Evolutionary conservation across 2,113 vertebrate species (phyloP).

Genomic region (Mionectes macconnelli): DNA sequence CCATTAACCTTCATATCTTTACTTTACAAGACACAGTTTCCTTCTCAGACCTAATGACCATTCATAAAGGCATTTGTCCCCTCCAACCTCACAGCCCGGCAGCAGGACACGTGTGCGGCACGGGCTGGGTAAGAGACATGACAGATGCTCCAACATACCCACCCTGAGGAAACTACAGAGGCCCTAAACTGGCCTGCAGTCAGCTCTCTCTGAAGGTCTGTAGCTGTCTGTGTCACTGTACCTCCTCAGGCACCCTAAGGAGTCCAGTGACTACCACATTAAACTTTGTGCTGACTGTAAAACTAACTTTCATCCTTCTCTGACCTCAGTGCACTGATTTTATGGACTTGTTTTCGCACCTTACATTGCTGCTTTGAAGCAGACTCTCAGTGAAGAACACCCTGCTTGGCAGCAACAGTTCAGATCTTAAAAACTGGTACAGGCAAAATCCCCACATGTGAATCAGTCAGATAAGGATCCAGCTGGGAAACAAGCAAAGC

Average conservation of each 20-base stretch:
- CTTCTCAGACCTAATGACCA: not conserved
- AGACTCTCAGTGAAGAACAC: not conserved
- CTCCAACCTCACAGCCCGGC: not conserved
- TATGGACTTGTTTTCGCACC: not conserved
- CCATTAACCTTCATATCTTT: not conserved
- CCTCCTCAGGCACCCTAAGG: not conserved
- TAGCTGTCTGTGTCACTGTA: not conserved
- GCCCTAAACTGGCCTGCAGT: not conserved
- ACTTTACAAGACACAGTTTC: slow-evolving; percentile 1
- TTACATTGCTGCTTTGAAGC: not conserved
- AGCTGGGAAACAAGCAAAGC: not conserved
- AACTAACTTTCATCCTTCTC: not conserved
- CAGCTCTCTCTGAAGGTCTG: not conserved
- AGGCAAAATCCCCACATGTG: not conserved
- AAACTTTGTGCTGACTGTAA: not conserved
- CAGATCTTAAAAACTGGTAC: not conserved
- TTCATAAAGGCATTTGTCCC: not conserved
- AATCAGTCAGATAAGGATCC: not conserved
- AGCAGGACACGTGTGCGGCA: not conserved
- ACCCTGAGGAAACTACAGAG: not conserved
- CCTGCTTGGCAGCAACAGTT: not conserved
- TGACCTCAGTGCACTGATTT: not conserved
- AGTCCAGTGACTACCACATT: not conserved
- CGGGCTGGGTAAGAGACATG: fast-evolving
- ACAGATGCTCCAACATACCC: not conserved